Conservation (phyloP, 1,140 invertebrate species). For the Brachionus angularis region DNA sequence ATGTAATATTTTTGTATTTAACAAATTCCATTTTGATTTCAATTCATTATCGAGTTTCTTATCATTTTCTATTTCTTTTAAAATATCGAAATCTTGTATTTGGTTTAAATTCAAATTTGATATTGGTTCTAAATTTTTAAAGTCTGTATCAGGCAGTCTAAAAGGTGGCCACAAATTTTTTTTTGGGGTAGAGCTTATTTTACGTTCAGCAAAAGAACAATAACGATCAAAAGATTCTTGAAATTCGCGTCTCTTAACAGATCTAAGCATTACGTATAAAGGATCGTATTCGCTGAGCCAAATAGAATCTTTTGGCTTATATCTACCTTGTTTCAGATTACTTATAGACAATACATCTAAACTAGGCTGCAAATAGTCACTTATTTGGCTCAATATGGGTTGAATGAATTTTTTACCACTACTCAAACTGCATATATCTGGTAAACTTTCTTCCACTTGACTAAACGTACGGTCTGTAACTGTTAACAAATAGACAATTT, state of each 20-base stretch:
- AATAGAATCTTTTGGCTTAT: conserved; percentile 62
- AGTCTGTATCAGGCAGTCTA: conserved; percentile 68
- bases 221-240: conserved; percentile 83
- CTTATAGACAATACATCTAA: background rate
- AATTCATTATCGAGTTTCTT: background rate
- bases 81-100: background rate
- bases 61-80: conserved; percentile 1
- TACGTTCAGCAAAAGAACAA: conserved; percentile 44
- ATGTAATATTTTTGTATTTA: conserved; percentile 75
- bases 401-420: conserved; percentile 84
- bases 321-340: conserved; percentile 26
- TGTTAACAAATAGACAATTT: conserved; percentile 85
- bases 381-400: conserved; percentile 69
- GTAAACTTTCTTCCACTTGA: conserved; percentile 87
- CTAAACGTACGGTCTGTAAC: conserved; percentile 91
- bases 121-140: no score
- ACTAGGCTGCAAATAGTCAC: conserved; percentile 36
- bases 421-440: conserved; percentile 79
- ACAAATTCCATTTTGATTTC: conserved; percentile 56
- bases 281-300: conserved; percentile 92
- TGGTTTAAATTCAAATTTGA: no score
- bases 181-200: conserved; percentile 51
- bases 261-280: conserved; percentile 79
- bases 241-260: conserved; percentile 84
- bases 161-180: conserved; percentile 79